Conservation (phyloP, 2,113 vertebrate species). For the Anguilla japonica region DNA sequence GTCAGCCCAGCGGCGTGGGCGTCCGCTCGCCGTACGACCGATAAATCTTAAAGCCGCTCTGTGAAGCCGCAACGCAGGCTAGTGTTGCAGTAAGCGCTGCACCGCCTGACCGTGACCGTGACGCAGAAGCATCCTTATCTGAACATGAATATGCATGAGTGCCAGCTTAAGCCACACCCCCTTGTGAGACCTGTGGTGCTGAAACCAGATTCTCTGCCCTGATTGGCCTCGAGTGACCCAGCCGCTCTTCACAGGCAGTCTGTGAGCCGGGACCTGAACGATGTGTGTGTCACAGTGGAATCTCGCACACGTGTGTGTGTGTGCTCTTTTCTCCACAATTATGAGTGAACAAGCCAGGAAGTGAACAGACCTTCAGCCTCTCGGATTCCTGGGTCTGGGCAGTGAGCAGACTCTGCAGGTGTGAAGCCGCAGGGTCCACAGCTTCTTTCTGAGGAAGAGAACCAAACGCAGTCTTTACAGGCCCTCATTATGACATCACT, state of each 20-base stretch:
- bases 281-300: background rate
- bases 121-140: too few species aligned
- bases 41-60: background rate
- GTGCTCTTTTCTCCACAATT: too few species aligned
- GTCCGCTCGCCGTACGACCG: background rate
- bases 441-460: constrained; percentile 58
- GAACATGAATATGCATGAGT: background rate
- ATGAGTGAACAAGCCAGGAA: too few species aligned
- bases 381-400: constrained; percentile 72
- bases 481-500: background rate
- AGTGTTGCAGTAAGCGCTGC: too few species aligned
- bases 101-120: too few species aligned
- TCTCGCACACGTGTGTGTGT: too few species aligned
- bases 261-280: background rate
- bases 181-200: background rate
- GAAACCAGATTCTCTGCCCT: background rate
- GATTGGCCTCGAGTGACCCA: background rate
- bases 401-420: constrained; percentile 73
- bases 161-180: background rate
- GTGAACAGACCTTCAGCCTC: constrained; percentile 76
- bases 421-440: constrained; percentile 44
- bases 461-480: background rate
- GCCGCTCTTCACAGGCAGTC: background rate
- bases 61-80: background rate
- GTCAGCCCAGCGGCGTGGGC: background rate